These are phyloP conservation scores for Crocuta crocuta DNA, from an alignment of 2,113 vertebrate species.

Conservation along the genomic window DNA sequence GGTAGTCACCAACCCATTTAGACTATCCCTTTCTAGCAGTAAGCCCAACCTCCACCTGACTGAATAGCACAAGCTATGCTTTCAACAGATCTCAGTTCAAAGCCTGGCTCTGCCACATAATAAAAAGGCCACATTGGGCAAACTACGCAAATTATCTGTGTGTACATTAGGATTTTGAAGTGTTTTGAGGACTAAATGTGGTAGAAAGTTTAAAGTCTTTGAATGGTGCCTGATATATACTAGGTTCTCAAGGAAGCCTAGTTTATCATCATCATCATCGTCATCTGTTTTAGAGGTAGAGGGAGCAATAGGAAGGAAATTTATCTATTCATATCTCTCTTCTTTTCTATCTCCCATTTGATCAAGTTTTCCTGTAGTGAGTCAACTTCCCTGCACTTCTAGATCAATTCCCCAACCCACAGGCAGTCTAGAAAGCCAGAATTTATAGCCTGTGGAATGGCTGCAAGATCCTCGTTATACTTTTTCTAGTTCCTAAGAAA, in stretches of 20 bases:
- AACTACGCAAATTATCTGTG: not conserved
- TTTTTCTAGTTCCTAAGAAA: not conserved
- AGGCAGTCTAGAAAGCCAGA: not conserved
- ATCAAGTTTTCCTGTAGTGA: not conserved
- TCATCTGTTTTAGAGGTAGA: not conserved
- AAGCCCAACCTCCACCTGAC: not conserved
- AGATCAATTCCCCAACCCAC: not conserved
- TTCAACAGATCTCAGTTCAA: not conserved
- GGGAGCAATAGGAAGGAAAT: not conserved
- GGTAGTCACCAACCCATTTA: not conserved
- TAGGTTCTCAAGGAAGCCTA: not conserved
- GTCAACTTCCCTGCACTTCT: not conserved
- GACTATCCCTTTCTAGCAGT: not conserved
- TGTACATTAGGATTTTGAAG: not conserved
- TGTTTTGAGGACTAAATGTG: constrained; percentile 26
- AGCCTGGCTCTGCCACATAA: not conserved
- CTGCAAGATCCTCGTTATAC: not conserved
- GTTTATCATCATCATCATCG: not conserved
- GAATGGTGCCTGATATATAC: not conserved
- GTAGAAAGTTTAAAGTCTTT: not conserved
- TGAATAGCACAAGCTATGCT: not conserved
- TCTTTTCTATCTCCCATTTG: not conserved
- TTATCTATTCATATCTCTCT: too few relatives aligned
- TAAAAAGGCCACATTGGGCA: not conserved
- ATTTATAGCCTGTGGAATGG: not conserved